phyloP scores from a whole-genome alignment of 2,888 invertebrate genomes.

The Tetanocera ferruginea region DNA sequence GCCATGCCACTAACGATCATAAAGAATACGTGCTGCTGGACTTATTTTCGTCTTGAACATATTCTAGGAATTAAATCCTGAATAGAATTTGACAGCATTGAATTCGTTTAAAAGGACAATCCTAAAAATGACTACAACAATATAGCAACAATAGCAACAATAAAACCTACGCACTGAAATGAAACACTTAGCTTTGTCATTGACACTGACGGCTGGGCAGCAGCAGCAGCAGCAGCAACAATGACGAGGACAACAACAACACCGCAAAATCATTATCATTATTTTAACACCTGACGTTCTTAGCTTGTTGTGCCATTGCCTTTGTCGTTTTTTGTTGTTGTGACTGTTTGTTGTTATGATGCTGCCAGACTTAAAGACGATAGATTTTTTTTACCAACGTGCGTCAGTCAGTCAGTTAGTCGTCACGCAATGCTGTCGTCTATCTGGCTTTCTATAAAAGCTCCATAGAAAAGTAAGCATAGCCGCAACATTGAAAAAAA shows the following conservation, averaged over 20 bases:
- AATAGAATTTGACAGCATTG: too few relatives aligned
- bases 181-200: conserved; percentile 10
- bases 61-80: too few relatives aligned
- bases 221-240: background rate
- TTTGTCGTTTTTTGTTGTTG: background rate
- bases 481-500: background rate
- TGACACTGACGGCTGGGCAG: background rate
- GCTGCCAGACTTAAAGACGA: background rate
- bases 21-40: background rate
- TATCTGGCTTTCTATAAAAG: background rate
- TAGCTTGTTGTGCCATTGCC: background rate
- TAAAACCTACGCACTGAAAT: background rate
- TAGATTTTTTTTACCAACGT: background rate
- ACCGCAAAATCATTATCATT: background rate
- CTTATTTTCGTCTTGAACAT: background rate
- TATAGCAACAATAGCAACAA: background rate
- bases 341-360: background rate
- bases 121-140: background rate
- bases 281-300: conserved; percentile 16
- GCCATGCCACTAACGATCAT: background rate
- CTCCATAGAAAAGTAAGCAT: background rate
- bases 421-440: background rate
- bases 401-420: background rate
- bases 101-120: background rate
- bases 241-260: background rate